A percentile compares a stretch with the other conserved stretches of the same genome.
phyloP scores from a whole-genome alignment of 2,888 invertebrate species.

The Tiliacea citrago region DNA sequence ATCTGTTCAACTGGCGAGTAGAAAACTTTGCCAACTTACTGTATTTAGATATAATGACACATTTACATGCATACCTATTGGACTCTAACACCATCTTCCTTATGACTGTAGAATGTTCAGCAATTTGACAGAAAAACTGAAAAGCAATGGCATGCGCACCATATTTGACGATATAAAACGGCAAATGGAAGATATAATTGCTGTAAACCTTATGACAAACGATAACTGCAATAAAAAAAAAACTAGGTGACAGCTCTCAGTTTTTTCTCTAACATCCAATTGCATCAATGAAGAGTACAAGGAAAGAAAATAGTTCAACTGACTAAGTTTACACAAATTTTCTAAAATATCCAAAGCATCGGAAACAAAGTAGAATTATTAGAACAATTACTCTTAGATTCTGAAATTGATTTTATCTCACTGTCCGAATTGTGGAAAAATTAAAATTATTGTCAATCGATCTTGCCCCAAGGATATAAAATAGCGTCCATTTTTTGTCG shows the following conservation, averaged over 20 bases:
- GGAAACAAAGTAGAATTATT: background rate
- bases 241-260: too few relatives aligned
- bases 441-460: background rate
- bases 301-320: background rate
- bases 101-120: slow-evolving; percentile 9
- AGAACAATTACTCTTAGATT: background rate
- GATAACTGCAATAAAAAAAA: background rate
- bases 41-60: too few relatives aligned
- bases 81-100: background rate
- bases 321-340: background rate
- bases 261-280: background rate
- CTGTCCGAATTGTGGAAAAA: too few relatives aligned
- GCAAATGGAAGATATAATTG: slow-evolving; percentile 8
- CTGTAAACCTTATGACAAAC: background rate
- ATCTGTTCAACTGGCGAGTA: too few relatives aligned
- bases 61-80: background rate
- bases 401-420: background rate
- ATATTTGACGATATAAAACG: slow-evolving; percentile 6
- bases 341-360: slow-evolving; percentile 2
- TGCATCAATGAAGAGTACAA: background rate
- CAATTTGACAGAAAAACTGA: background rate
- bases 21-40: too few relatives aligned
- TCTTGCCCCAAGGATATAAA: background rate
- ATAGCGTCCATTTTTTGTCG: slow-evolving; percentile 3
- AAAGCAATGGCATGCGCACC: background rate